Evolutionary conservation across 2,113 vertebrate species (phyloP).

Genomic region (Melanotaenia duboulayi): DNA sequence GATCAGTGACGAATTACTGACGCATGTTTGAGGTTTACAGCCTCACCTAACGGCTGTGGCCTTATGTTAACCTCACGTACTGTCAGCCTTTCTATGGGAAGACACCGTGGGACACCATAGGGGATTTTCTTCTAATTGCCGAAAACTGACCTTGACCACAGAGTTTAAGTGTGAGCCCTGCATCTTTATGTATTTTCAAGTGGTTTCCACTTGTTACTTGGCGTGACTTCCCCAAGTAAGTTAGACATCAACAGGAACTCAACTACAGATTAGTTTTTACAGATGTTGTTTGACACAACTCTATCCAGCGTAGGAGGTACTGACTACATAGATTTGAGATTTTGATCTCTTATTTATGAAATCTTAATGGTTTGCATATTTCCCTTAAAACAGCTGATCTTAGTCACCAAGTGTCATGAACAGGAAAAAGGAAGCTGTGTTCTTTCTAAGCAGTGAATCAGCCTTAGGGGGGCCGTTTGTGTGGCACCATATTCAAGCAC

Average conservation of each 20-base stretch:
- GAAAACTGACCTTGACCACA: constrained; percentile 28
- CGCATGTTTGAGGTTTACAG: constrained; percentile 74
- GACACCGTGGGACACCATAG: constrained; percentile 26
- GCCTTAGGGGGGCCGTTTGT: constrained; percentile 12
- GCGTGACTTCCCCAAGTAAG: background rate
- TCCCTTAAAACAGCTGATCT: background rate
- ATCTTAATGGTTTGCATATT: background rate
- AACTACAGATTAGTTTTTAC: background rate
- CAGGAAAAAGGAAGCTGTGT: constrained; percentile 29
- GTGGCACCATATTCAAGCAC: constrained; percentile 35
- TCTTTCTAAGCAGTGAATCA: constrained; percentile 10
- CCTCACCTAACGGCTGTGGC: constrained; percentile 53
- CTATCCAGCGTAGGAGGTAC: background rate
- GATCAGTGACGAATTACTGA: constrained; percentile 76
- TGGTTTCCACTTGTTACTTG: constrained; percentile 13
- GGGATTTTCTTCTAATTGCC: constrained; percentile 9
- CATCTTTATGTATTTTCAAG: constrained; percentile 17
- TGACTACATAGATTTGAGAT: background rate
- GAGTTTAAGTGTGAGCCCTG: background rate
- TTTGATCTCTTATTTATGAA: background rate
- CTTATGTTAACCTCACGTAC: constrained; percentile 33
- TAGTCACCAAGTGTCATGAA: constrained; percentile 31
- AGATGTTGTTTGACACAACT: background rate
- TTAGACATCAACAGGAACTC: constrained; percentile 26
- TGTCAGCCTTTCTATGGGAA: constrained; percentile 10